Base-by-base conservation (phyloP, 2,888 invertebrate genomes). In the Anorthoa munda region DNA sequence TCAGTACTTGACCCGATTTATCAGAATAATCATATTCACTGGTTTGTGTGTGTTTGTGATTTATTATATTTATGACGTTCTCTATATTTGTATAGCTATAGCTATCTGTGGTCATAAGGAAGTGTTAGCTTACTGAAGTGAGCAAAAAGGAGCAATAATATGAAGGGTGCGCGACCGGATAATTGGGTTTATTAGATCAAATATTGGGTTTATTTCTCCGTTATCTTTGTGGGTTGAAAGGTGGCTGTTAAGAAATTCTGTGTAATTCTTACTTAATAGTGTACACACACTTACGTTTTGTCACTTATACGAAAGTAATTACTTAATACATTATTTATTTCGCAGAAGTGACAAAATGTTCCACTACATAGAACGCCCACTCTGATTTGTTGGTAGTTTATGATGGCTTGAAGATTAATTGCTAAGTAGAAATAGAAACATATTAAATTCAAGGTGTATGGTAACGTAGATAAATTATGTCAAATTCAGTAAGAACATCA, bases 1-100 rank as follows among this genome's bases (percentile, higher is more conserved):
- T 82, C 79, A 75, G 72, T 74, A 83, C 80, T 83, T 87, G 81
- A 83, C 86, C 83, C 50, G 68, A 75, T 80, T 80, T 51, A 70
- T 77, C 78, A 45, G 72, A 78, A 81, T 73, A 80, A 77, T 71
- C 31, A 61, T 75, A 17, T 68, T 46, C 46, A 4, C 39, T 31
- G 9, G 56, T 13, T 58, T 12, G 12, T 39, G 12, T 0, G 48
- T 51, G 31, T 64, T 84, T 60, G 45, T 59, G 9, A 53, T 46
- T 68, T 61, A 55, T 66, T 73, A 56, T 66, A 81, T 84, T 67
- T 58, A 84, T 84, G 53, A 76, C 55, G 23, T 21, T 56, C 17
- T 75, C 21, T 70, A 50, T 70, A 75, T 65, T 56, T 45, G 50
- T 31, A 50, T 23, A 21, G 45, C 26, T 31, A 50, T 23, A 21